Evolutionary conservation across 2,113 vertebrate species (phyloP).

Genomic region (Oreocharis arfaki): DNA sequence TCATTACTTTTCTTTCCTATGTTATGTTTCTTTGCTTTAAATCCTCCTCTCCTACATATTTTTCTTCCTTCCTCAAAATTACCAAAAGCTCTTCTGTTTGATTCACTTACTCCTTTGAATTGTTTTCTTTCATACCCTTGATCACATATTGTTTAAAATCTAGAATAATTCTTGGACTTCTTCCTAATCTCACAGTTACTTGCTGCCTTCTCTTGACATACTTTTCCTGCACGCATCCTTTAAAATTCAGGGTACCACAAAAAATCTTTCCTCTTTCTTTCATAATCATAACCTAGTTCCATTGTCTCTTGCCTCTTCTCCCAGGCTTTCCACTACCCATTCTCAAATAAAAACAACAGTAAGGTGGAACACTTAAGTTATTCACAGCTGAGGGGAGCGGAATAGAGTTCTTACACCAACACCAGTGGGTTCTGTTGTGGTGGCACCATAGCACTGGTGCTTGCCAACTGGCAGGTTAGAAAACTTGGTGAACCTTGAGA

Average conservation of each 20-base stretch:
- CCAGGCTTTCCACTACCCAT: neutral
- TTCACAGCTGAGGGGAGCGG: neutral
- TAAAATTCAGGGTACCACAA: neutral
- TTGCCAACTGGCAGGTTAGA: neutral
- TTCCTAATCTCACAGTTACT: neutral
- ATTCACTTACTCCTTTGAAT: neutral
- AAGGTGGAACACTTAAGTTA: neutral
- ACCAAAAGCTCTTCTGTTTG: neutral
- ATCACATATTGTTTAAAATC: neutral
- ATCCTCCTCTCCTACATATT: neutral
- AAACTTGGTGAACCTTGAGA: neutral
- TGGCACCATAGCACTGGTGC: neutral
- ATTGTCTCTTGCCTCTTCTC: neutral
- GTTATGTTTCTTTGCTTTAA: neutral
- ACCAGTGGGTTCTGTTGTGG: rapidly evolving
- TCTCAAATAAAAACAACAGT: neutral
- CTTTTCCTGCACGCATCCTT: neutral
- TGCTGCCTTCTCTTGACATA: neutral
- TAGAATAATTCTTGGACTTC: neutral
- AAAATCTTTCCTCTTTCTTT: neutral
- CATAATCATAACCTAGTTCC: neutral
- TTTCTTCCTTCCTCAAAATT: neutral
- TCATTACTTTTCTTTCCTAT: neutral
- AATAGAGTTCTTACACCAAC: neutral
- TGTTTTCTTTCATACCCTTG: neutral